Percentiles rank a stretch among this genome's conserved stretches.
Conservation (phyloP, 2,888 invertebrate genomes). For the Caprella mutica region DNA sequence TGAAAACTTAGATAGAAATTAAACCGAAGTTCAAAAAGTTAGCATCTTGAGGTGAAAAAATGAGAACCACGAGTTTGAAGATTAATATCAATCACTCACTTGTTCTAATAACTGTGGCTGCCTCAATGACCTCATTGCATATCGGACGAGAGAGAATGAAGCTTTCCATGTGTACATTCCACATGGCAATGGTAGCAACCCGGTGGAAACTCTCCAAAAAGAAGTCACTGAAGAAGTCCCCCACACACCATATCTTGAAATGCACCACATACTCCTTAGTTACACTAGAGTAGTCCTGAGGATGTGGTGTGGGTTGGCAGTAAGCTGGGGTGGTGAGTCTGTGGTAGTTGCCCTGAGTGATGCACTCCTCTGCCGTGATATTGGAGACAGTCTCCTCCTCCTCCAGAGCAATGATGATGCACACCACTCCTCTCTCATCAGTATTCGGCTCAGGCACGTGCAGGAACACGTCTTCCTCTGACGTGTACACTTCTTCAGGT, state of each 20-base stretch:
- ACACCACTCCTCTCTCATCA: conserved; percentile 50
- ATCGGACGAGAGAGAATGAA: too few relatives aligned
- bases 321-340: too few relatives aligned
- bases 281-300: too few relatives aligned
- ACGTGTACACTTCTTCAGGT: conserved; percentile 37
- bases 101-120: not conserved
- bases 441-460: conserved; percentile 54
- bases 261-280: too few relatives aligned
- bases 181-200: too few relatives aligned
- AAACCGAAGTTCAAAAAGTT: not conserved
- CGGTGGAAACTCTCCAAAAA: too few relatives aligned
- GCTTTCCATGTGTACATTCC: too few relatives aligned
- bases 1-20: not conserved
- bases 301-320: too few relatives aligned
- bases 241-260: too few relatives aligned
- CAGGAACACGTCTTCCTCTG: conserved; percentile 51
- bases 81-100: not conserved
- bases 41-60: not conserved
- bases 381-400: conserved; percentile 45
- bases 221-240: too few relatives aligned
- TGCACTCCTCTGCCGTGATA: conserved; percentile 37
- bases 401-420: conserved; percentile 49
- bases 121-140: too few relatives aligned
- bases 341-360: too few relatives aligned
- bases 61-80: not conserved